phyloP scores from a whole-genome alignment of 2,888 invertebrate species.

The Drosophila paramelanica region DNA sequence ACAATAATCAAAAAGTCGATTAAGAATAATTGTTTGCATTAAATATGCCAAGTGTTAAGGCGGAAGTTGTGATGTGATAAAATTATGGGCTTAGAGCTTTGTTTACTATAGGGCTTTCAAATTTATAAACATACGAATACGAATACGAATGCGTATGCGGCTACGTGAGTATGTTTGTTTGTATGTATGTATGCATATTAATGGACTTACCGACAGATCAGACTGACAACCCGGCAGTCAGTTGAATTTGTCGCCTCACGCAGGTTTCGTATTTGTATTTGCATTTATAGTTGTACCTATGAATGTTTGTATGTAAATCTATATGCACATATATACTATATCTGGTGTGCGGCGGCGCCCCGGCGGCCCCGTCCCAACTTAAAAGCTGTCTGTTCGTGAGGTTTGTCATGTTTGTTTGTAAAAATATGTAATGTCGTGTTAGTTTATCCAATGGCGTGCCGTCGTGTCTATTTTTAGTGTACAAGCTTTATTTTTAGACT shows the following conservation, averaged over 20 bases:
- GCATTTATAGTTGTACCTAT: slow-evolving; percentile 18
- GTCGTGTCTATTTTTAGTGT: slow-evolving; percentile 74
- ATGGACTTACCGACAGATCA: slow-evolving; percentile 33
- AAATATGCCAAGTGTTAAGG: slow-evolving; percentile 35
- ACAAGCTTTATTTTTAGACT: slow-evolving; percentile 69
- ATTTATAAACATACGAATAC: slow-evolving; percentile 11
- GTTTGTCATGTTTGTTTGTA: slow-evolving; percentile 67
- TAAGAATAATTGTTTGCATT: slow-evolving; percentile 8
- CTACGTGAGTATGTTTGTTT: background rate
- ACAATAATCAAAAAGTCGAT: slow-evolving; percentile 9
- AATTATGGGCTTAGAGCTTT: slow-evolving; percentile 33
- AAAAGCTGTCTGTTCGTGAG: slow-evolving; percentile 28
- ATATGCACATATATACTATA: slow-evolving; percentile 11
- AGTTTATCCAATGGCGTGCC: slow-evolving; percentile 67
- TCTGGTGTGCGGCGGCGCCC: slow-evolving; percentile 2
- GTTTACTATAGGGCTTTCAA: slow-evolving; percentile 33
- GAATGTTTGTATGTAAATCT: background rate
- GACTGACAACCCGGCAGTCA: slow-evolving; percentile 53
- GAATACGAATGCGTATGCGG: background rate
- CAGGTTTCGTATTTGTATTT: slow-evolving; percentile 29
- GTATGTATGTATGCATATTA: slow-evolving; percentile 31
- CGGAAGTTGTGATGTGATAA: slow-evolving; percentile 34
- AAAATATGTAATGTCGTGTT: slow-evolving; percentile 73
- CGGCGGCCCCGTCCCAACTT: background rate
- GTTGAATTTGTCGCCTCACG: slow-evolving; percentile 42